Conservation (phyloP, 2,888 invertebrate genomes). For the Hirtodrosophila alboralis region DNA sequence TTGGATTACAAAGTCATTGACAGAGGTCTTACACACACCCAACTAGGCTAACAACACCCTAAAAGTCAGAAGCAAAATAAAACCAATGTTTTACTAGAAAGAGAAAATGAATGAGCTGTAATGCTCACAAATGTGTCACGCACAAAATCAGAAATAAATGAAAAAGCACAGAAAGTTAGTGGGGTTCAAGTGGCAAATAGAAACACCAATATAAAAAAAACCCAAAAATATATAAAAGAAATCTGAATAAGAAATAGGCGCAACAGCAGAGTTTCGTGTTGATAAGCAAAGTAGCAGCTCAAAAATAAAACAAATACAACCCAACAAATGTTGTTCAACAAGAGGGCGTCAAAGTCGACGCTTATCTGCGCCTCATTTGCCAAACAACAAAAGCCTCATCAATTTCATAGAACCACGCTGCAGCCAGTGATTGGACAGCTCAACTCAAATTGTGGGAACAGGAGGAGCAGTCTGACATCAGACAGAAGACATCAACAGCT, state of each 20-base stretch:
- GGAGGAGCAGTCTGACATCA: slow-evolving; percentile 63
- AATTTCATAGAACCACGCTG: slow-evolving; percentile 60
- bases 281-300: slow-evolving; percentile 46
- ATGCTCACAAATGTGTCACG: slow-evolving; percentile 52
- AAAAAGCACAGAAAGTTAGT: slow-evolving; percentile 18
- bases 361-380: slow-evolving; percentile 76
- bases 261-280: slow-evolving; percentile 26
- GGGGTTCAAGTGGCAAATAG: slow-evolving; percentile 34
- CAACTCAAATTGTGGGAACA: slow-evolving; percentile 33
- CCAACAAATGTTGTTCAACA: slow-evolving; percentile 23
- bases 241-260: slow-evolving; percentile 8
- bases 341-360: slow-evolving; percentile 72
- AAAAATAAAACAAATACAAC: slow-evolving; percentile 25
- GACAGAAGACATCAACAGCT: slow-evolving; percentile 31
- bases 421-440: slow-evolving; percentile 49
- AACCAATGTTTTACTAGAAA: slow-evolving; percentile 2
- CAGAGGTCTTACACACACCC: neutral
- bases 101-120: slow-evolving; percentile 40
- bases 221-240: slow-evolving; percentile 2
- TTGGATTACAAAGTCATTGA: slow-evolving; percentile 1
- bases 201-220: slow-evolving; percentile 1
- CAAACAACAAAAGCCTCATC: slow-evolving; percentile 74
- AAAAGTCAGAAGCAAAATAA: slow-evolving; percentile 15
- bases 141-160: slow-evolving; percentile 34
- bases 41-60: neutral